Conservation (phyloP, 53 echinoderm and acorn worm genomes). For the Paracentrotus lividus region DNA sequence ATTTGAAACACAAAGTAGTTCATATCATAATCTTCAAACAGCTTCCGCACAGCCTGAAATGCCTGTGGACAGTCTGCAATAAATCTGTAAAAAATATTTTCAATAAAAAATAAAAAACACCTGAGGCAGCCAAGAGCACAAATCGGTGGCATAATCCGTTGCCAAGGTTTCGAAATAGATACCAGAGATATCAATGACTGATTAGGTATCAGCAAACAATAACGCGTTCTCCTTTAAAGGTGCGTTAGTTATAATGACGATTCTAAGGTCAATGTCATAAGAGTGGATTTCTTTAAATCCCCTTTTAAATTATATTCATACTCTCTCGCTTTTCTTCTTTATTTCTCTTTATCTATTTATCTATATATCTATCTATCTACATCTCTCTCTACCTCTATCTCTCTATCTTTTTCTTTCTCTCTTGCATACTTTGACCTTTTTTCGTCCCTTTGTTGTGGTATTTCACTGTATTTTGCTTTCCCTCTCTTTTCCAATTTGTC, state of each 20-base stretch:
- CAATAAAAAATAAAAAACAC: neutral
- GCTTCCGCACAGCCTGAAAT: neutral
- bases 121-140: neutral
- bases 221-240: neutral
- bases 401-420: no score
- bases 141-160: neutral
- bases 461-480: no score
- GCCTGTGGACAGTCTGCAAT: neutral
- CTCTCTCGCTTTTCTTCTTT: neutral
- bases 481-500: neutral
- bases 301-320: no score
- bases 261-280: neutral
- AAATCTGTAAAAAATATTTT: neutral
- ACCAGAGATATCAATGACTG: neutral
- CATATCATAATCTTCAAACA: neutral
- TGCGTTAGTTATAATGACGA: neutral
- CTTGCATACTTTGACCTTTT: no score
- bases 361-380: no score
- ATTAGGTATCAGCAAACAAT: constrained; percentile 6
- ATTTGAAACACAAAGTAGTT: neutral
- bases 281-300: no score
- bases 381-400: neutral
- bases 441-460: neutral
- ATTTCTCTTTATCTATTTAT: neutral
- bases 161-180: neutral